phyloP scores from a whole-genome alignment of 92 coral and sea anemone genomes.

The Palythoa grandis region DNA sequence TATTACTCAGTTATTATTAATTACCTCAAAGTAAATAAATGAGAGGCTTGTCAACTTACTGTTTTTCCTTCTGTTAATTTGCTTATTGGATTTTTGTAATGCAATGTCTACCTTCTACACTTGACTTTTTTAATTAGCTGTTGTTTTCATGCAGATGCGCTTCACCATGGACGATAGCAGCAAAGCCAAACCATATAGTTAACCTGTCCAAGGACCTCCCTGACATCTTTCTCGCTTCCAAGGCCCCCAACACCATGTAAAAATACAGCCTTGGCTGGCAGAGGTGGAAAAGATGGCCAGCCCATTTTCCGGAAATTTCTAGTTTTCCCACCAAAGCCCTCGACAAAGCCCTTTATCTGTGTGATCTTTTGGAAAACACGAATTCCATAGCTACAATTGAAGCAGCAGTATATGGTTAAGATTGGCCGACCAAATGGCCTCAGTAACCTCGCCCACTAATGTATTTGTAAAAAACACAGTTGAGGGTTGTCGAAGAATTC shows the following conservation, averaged over 20 bases:
- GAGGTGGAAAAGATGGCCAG: neutral
- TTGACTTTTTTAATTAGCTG: neutral
- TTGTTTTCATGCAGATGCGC: neutral
- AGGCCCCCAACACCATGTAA: neutral
- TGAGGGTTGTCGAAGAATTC: too few species aligned
- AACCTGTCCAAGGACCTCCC: neutral
- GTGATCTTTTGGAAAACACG: neutral
- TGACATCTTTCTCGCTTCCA: neutral
- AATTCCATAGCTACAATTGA: neutral
- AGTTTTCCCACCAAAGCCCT: neutral
- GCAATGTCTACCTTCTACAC: conserved; percentile 8
- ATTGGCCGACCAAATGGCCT: too few species aligned
- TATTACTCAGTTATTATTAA: too few species aligned
- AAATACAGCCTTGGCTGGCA: neutral
- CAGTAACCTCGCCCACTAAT: too few species aligned
- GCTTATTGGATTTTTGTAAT: too few species aligned
- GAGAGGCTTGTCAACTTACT: too few species aligned
- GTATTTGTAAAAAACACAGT: too few species aligned
- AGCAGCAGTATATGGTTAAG: too few species aligned
- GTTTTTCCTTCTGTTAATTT: too few species aligned
- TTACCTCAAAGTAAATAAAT: too few species aligned
- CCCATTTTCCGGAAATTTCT: conserved; percentile 1
- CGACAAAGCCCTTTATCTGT: neutral
- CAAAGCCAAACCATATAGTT: neutral
- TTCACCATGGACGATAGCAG: conserved; percentile 8